Percentiles rank a stretch among this genome's conserved stretches.
Evolutionary conservation across 2,797 vertebrate genomes (phyloP).

Genomic region (Momotus momota): DNA sequence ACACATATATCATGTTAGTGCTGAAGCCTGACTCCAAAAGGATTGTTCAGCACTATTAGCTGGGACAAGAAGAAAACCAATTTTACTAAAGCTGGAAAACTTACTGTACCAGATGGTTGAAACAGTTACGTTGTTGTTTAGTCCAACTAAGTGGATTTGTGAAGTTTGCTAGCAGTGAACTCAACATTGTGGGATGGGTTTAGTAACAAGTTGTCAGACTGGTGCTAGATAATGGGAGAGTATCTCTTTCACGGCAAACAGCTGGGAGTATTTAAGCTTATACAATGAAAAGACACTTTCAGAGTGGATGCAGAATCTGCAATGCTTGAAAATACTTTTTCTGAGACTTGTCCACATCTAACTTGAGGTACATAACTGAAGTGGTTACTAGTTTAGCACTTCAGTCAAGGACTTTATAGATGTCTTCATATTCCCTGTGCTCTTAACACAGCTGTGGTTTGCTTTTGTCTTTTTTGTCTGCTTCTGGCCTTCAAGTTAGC

Average conservation of each 20-base stretch:
- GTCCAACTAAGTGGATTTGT: neutral
- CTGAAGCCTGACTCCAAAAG: neutral
- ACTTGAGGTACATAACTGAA: neutral
- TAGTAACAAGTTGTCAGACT: neutral
- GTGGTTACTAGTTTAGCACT: neutral
- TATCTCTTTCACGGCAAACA: neutral
- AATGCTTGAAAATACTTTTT: neutral
- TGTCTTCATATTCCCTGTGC: neutral
- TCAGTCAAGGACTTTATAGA: neutral
- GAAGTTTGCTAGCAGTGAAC: neutral
- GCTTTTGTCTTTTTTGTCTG: neutral
- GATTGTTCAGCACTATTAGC: neutral
- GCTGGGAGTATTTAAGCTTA: neutral
- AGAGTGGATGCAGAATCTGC: neutral
- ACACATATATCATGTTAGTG: rapidly evolving
- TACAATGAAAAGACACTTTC: neutral
- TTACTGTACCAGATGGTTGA: neutral
- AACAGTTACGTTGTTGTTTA: neutral
- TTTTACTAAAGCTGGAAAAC: neutral
- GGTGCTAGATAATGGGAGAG: neutral
- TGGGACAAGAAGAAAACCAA: neutral
- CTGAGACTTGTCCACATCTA: neutral
- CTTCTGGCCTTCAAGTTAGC: rapidly evolving
- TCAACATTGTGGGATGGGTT: neutral
- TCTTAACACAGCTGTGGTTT: neutral